These are phyloP conservation scores for Axinella damicornis DNA, from an alignment of 37 sponge, comb jelly and placozoan species.

Conservation along the genomic window DNA sequence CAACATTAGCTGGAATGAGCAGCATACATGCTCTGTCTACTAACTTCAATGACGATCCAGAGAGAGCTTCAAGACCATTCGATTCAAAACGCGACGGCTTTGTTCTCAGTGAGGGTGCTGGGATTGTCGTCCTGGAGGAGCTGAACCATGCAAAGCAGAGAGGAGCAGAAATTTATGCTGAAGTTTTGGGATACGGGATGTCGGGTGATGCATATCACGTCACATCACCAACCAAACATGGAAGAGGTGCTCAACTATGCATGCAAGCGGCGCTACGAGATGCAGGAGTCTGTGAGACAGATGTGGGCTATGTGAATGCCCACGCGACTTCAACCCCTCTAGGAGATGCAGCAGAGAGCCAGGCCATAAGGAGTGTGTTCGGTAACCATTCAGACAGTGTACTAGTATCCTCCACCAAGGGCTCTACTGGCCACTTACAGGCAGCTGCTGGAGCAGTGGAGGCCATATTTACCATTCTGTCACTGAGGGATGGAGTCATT, in stretches of 20 bases:
- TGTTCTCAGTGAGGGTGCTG: conserved; percentile 95
- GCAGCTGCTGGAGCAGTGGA: conserved; percentile 93
- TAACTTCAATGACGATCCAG: conserved; percentile 75
- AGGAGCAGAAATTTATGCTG: conserved; percentile 77
- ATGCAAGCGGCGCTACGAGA: conserved; percentile 89
- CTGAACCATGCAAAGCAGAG: conserved; percentile 82
- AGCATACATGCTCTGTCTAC: conserved; percentile 82
- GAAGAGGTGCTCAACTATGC: conserved; percentile 73
- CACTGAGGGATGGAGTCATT: conserved; percentile 64
- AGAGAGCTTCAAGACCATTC: conserved; percentile 90
- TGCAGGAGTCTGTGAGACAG: conserved; percentile 47
- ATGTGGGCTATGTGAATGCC: conserved; percentile 84
- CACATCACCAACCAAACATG: conserved; percentile 87
- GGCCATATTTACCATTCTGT: conserved; percentile 76
- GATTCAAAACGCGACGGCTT: conserved; percentile 91
- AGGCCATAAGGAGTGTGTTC: conserved; percentile 74
- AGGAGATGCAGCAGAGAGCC: conserved; percentile 79
- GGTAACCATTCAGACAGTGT: conserved; percentile 47
- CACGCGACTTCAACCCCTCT: conserved; percentile 98
- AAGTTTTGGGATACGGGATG: conserved; percentile 93
- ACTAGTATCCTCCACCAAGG: conserved; percentile 76
- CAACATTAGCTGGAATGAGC: conserved; percentile 81
- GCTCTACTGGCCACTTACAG: conserved; percentile 86
- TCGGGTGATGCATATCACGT: conserved; percentile 95
- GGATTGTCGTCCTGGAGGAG: conserved; percentile 82